Evolutionary conservation across 2,797 vertebrate genomes (phyloP).

Genomic region (Coluber constrictor): DNA sequence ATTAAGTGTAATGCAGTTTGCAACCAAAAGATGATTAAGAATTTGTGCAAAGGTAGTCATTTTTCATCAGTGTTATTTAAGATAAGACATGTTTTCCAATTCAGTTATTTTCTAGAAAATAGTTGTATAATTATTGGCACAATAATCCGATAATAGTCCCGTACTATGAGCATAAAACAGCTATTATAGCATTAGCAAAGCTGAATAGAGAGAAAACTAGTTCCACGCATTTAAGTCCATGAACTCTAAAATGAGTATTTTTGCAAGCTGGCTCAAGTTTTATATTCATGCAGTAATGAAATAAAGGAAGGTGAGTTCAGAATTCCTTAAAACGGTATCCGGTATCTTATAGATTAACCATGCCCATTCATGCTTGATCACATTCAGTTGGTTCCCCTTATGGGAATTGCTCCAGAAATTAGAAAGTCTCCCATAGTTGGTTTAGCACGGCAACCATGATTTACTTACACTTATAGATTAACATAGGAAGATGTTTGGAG

Average conservation of each 20-base stretch:
- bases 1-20: not conserved
- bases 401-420: not conserved
- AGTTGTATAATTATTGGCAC: not conserved
- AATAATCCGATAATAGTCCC: not conserved
- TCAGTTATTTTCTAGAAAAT: slow-evolving; percentile 1
- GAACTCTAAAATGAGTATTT: not conserved
- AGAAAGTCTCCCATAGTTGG: not conserved
- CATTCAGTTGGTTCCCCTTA: not conserved
- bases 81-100: not conserved
- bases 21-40: not conserved
- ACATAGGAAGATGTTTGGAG: not conserved
- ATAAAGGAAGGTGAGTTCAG: not conserved
- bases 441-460: not conserved
- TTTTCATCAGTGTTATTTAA: not conserved
- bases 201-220: not conserved
- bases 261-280: not conserved
- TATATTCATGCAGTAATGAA: not conserved
- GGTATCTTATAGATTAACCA: not conserved
- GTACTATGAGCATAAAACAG: not conserved
- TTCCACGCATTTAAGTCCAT: not conserved
- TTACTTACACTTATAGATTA: not conserved
- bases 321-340: not conserved
- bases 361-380: not conserved
- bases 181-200: not conserved
- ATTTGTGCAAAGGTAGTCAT: not conserved